These are phyloP conservation scores for Lottia gigantea DNA, from an alignment of 2,888 invertebrate genomes.

Conservation along the genomic window DNA sequence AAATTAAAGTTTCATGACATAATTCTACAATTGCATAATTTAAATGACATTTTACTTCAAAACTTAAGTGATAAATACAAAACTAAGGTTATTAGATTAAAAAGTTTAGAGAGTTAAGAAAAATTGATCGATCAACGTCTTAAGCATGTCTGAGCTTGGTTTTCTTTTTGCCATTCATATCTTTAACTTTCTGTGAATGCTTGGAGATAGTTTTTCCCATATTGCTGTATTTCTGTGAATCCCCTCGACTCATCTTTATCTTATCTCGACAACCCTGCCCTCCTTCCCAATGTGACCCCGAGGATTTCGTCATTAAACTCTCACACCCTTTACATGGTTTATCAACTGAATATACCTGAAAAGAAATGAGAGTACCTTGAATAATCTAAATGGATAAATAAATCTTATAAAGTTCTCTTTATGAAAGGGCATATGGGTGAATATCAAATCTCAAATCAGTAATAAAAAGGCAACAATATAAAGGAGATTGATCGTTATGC, in stretches of 20 bases:
- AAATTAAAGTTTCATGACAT: too few relatives aligned
- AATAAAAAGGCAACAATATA: too few relatives aligned
- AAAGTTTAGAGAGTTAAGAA: not conserved
- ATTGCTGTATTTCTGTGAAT: constrained; percentile 60
- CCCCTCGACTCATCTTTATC: constrained; percentile 65
- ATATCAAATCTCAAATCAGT: too few relatives aligned
- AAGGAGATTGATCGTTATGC: too few relatives aligned
- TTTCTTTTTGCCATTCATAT: constrained; percentile 39
- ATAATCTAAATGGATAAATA: too few relatives aligned
- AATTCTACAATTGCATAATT: too few relatives aligned
- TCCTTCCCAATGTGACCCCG: constrained; percentile 69
- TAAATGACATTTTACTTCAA: too few relatives aligned
- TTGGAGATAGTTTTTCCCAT: constrained; percentile 60
- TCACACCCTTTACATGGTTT: constrained; percentile 63
- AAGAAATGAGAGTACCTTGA: constrained; percentile 9
- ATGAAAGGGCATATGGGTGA: too few relatives aligned
- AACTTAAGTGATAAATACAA: too few relatives aligned
- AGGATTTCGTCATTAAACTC: constrained; percentile 57
- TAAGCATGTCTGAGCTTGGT: constrained; percentile 45
- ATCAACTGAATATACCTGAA: constrained; percentile 61
- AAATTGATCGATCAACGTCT: not conserved
- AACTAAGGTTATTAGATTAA: too few relatives aligned
- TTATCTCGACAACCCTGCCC: constrained; percentile 70
- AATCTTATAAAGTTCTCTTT: too few relatives aligned
- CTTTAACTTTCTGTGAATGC: constrained; percentile 44